Percentiles rank a stretch among this genome's conserved stretches.
Evolutionary conservation across 2,888 invertebrate genomes (phyloP).

Genomic region (Alloplasta piceator): DNA sequence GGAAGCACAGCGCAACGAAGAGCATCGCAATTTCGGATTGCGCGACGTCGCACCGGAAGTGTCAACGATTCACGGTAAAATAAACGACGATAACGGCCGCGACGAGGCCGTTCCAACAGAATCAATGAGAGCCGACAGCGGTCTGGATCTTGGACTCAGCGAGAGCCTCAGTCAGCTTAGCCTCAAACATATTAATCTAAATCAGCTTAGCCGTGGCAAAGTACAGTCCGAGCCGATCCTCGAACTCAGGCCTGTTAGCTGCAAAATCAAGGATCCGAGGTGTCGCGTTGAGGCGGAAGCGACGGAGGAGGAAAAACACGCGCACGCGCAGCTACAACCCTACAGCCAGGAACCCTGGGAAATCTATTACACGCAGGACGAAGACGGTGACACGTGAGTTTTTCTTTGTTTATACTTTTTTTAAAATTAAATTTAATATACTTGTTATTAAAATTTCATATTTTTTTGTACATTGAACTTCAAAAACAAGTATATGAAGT

Average conservation of each 20-base stretch:
- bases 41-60: background rate
- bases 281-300: background rate
- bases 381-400: slow-evolving; percentile 95
- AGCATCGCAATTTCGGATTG: background rate
- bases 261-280: slow-evolving; percentile 43
- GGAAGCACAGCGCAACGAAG: slow-evolving; percentile 32
- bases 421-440: too few species aligned
- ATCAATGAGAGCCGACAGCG: slow-evolving; percentile 87
- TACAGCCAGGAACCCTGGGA: slow-evolving; percentile 84
- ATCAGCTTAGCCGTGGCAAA: slow-evolving; percentile 71
- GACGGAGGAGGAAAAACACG: slow-evolving; percentile 49
- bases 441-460: too few species aligned
- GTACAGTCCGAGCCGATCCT: slow-evolving; percentile 71
- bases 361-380: slow-evolving; percentile 90
- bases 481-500: too few species aligned
- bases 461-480: too few species aligned
- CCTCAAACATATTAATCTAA: slow-evolving; percentile 82
- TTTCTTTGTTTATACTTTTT: slow-evolving; percentile 36
- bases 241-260: slow-evolving; percentile 70
- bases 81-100: slow-evolving; percentile 5
- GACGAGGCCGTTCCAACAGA: slow-evolving; percentile 52
- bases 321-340: slow-evolving; percentile 22
- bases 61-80: slow-evolving; percentile 5
- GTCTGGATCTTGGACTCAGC: slow-evolving; percentile 86
- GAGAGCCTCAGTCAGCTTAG: slow-evolving; percentile 87